Conservation (phyloP, 2,797 vertebrate species). For the Bufotes viridis region DNA sequence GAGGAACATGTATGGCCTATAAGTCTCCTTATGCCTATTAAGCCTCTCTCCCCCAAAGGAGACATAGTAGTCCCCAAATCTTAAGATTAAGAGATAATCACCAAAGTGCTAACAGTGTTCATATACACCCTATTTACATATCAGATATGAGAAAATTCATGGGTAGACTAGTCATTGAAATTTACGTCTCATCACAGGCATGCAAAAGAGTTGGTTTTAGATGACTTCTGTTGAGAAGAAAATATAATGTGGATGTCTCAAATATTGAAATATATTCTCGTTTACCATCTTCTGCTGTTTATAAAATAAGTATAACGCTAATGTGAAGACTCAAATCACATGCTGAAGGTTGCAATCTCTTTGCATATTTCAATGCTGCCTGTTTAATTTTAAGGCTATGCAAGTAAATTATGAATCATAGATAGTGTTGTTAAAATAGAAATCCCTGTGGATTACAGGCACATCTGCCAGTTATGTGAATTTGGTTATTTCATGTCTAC, state of each 20-base stretch:
- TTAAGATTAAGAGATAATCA: not conserved
- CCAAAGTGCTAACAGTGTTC: not conserved
- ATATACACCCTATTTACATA: not conserved
- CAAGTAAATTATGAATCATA: constrained; percentile 43
- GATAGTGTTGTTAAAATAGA: constrained; percentile 43
- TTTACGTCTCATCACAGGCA: constrained; percentile 7
- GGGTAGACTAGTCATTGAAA: constrained; percentile 32
- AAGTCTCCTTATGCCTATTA: no score
- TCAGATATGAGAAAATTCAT: not conserved
- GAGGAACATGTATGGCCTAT: no score
- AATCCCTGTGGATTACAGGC: constrained; percentile 28
- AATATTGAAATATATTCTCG: not conserved
- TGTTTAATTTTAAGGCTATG: constrained; percentile 38
- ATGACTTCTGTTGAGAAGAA: constrained; percentile 11
- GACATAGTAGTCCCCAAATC: not conserved
- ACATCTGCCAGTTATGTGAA: constrained; percentile 43
- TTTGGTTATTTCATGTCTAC: constrained; percentile 26
- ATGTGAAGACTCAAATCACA: constrained; percentile 44
- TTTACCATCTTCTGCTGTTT: constrained; percentile 23
- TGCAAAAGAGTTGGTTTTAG: constrained; percentile 24
- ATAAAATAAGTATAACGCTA: constrained; percentile 31
- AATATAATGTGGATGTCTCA: constrained; percentile 7
- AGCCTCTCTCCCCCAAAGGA: no score
- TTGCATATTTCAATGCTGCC: constrained; percentile 28
- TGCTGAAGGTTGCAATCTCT: constrained; percentile 48